Conservation (phyloP, 2,113 vertebrate species). For the Egretta garzetta region DNA sequence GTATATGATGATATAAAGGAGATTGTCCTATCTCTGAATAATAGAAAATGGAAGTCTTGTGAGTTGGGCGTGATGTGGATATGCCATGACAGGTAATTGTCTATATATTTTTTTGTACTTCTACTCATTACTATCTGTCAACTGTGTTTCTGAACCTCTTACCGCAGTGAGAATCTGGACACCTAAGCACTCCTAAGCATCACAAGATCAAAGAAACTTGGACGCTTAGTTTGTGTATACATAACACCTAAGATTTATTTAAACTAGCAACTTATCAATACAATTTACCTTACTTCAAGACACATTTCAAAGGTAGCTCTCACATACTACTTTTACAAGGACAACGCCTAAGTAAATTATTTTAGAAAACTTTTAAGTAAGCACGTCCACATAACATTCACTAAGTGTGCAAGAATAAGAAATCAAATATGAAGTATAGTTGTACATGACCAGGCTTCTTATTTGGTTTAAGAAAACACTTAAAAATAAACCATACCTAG, state of each 20-base stretch:
- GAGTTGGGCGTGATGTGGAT: background rate
- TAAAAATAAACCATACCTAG: background rate
- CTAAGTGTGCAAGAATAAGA: background rate
- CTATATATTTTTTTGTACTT: background rate
- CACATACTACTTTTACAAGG: background rate
- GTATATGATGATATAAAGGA: background rate
- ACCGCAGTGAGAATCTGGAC: background rate
- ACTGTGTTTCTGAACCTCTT: background rate
- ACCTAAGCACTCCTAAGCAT: background rate
- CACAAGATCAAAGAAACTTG: background rate
- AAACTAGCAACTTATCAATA: background rate
- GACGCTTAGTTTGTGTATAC: background rate
- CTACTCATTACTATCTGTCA: background rate
- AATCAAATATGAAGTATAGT: background rate
- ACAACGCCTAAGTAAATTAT: background rate
- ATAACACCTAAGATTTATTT: background rate
- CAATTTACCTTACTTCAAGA: background rate
- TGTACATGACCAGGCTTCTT: background rate
- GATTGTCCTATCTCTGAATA: background rate
- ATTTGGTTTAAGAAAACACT: background rate
- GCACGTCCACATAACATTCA: background rate
- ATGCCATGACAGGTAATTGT: background rate
- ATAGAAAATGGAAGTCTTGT: background rate
- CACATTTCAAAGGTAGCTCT: background rate
- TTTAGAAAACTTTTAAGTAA: background rate